These are phyloP conservation scores for Nannobrachium achirus DNA, from an alignment of 2,113 vertebrate species.

Conservation along the genomic window DNA sequence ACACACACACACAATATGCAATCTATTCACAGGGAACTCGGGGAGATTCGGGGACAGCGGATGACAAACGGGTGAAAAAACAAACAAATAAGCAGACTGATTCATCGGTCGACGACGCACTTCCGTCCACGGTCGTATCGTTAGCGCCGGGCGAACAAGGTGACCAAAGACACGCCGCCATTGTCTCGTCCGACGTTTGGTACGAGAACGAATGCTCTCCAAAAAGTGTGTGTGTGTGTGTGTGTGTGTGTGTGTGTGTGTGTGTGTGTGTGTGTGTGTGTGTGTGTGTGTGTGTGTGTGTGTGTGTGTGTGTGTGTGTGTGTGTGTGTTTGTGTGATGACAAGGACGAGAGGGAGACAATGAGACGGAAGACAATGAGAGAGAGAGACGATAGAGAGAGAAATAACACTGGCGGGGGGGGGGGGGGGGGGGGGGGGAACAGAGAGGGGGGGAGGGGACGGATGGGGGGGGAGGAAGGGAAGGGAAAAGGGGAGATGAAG, in stretches of 20 bases:
- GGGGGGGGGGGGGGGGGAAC: not conserved
- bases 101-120: no score
- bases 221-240: not conserved
- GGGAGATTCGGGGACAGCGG: not conserved
- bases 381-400: not conserved
- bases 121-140: no score
- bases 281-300: no score
- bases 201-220: no score
- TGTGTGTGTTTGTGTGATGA: no score
- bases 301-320: no score
- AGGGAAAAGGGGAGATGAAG: not conserved
- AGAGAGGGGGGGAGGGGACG: not conserved
- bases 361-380: not conserved
- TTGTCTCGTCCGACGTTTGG: no score
- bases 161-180: no score
- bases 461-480: not conserved
- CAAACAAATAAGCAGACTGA: not conserved
- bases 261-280: no score
- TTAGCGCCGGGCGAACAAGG: no score
- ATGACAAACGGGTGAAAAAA: no score
- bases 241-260: not conserved
- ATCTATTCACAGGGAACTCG: constrained; percentile 9
- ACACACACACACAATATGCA: constrained; percentile 11
- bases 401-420: not conserved
- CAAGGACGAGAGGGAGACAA: no score